Conservation (phyloP, 1,140 invertebrate genomes). For the Heliothis virescens region DNA sequence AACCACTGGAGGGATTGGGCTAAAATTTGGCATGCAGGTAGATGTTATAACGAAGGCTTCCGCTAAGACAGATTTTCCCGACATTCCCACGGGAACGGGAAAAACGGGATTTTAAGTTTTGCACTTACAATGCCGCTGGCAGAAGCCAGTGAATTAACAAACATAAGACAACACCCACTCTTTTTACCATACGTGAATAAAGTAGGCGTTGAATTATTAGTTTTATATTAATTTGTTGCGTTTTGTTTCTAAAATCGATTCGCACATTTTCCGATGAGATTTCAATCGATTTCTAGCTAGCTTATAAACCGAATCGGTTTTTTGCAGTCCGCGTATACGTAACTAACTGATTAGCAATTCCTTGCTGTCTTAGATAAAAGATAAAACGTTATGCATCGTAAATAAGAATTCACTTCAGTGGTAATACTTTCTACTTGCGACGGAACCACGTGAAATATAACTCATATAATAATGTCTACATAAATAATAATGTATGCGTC, state of each 20-base stretch:
- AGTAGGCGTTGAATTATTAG: background rate
- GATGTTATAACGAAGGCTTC: too few species aligned
- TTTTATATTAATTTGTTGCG: background rate
- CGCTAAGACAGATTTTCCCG: too few species aligned
- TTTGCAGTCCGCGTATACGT: slow-evolving; percentile 10
- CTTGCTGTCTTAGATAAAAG: slow-evolving; percentile 23
- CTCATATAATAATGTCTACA: slow-evolving; percentile 34
- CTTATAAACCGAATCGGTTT: slow-evolving; percentile 9
- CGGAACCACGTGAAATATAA: slow-evolving; percentile 29
- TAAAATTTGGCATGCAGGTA: too few species aligned
- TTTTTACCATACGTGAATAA: background rate
- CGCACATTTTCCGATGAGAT: slow-evolving; percentile 1
- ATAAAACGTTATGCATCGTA: slow-evolving; percentile 30
- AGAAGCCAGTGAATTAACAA: slow-evolving; percentile 1
- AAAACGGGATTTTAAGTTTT: too few species aligned
- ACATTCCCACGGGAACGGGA: too few species aligned
- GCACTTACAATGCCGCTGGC: too few species aligned
- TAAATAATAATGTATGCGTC: slow-evolving; percentile 30
- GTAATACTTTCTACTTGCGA: slow-evolving; percentile 40
- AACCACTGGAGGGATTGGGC: too few species aligned
- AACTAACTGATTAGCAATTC: slow-evolving; percentile 36
- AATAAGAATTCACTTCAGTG: slow-evolving; percentile 3
- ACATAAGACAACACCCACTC: background rate
- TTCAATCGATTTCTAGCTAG: background rate
- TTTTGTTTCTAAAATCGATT: background rate